Base-by-base conservation (phyloP, 53 echinoderm and acorn worm species). In the Zoroaster sp. region DNA sequence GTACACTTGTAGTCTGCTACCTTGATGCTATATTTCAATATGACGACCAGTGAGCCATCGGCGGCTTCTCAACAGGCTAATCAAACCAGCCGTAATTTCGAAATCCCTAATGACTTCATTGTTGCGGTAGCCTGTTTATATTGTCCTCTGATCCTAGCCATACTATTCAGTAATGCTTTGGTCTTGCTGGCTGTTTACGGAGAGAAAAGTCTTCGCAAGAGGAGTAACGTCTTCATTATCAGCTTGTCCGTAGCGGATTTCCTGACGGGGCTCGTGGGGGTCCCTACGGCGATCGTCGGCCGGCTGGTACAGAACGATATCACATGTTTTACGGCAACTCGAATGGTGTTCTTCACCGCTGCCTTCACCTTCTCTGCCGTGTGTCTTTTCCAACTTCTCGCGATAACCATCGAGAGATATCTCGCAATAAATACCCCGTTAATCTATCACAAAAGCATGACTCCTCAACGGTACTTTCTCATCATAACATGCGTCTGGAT, bases 221-320 rank as follows among this genome's bases (percentile, higher is more conserved):
- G 70, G 69, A 72, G 90, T 11, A 89, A 94, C 66, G 51, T 59
- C 53, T 87, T 94, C 80, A 82, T 94, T 39, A 87, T 82, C 25
- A 94, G 94, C 55, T 72, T 94, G 37, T 87, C 92, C 11, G 77
- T 92, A 3, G 88, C 94, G 9, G 94, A 94, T 44, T 37, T 94
- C 66, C 42, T 94, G 41, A 90, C 90, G 54, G 92, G 90, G 0
- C 31, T 87, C 25, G 55, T 94, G 25, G 92, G 92, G 15, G 74
- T 94, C 4, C 92, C 92, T 33, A 53, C 77, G 36, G 90, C 86
- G n/a, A 81, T 90, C n/a, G 10, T 83, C 80, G 94, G 88, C 35
- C 78, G 94, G 35, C 42, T 94, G 39, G 31, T 72, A 18, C 86
- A 72, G 15, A 80, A 71, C 34, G 39, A 77, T 3, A 17, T 44